phyloP scores from a whole-genome alignment of 2,113 vertebrate genomes.

The Candoia aspera region DNA sequence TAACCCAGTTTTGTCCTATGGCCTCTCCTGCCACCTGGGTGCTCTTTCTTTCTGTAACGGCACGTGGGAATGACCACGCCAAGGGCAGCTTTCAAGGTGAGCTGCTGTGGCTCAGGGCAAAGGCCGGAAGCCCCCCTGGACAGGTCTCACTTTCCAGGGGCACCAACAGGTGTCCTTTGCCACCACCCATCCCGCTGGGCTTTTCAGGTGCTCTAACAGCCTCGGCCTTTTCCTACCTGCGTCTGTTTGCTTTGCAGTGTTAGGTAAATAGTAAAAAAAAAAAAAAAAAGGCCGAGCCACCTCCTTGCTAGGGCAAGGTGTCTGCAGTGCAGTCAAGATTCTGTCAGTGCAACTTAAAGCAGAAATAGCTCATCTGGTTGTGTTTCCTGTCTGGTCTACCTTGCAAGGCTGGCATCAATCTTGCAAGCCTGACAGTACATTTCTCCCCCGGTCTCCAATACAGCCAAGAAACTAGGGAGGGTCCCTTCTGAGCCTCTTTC shows the following conservation, averaged over 20 bases:
- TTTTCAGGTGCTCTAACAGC: not conserved
- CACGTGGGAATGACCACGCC: not conserved
- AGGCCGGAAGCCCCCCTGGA: not conserved
- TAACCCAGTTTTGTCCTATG: not conserved
- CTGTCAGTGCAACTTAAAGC: not conserved
- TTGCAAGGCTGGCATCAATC: not conserved
- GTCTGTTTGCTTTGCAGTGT: not conserved
- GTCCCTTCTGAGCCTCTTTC: not conserved
- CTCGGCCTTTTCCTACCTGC: not conserved
- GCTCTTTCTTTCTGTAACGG: not conserved
- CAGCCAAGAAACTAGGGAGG: not conserved
- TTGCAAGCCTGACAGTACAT: not conserved
- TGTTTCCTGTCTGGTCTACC: not conserved
- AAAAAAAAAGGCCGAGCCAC: not conserved
- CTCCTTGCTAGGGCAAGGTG: too few species aligned
- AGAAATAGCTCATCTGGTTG: not conserved
- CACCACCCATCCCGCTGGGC: not conserved
- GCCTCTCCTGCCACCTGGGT: not conserved
- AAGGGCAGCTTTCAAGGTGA: not conserved
- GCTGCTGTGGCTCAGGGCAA: not conserved
- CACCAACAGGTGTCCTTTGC: not conserved
- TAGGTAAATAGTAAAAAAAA: not conserved
- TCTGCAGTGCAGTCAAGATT: not conserved
- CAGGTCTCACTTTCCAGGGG: not conserved
- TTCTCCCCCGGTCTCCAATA: not conserved